Percentiles rank a stretch among this genome's conserved stretches.
Evolutionary conservation across 2,113 vertebrate genomes (phyloP).

Genomic region (Scytalopus superciliaris): DNA sequence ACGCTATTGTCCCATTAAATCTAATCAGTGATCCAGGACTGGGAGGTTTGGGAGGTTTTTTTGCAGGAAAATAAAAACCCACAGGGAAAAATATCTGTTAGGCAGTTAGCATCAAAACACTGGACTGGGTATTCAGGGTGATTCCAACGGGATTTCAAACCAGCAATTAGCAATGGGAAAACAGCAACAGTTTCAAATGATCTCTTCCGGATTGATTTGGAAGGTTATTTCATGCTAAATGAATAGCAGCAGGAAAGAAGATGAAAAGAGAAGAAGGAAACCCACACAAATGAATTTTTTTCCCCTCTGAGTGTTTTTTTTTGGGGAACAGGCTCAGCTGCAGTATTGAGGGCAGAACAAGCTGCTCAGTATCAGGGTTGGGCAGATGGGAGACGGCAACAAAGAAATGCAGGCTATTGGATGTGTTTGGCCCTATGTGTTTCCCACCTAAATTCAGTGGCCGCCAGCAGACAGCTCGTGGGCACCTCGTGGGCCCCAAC

Average conservation of each 20-base stretch:
- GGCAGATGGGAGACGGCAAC: not conserved
- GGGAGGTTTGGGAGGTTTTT: not conserved
- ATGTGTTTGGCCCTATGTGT: not conserved
- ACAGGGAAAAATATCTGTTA: not conserved
- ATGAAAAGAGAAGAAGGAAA: conserved; percentile 1
- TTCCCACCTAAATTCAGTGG: not conserved
- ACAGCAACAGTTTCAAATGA: conserved; percentile 5
- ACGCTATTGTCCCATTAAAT: not conserved
- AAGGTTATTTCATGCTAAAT: conserved; percentile 54
- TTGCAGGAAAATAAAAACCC: not conserved
- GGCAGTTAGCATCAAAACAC: not conserved
- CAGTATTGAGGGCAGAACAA: not conserved
- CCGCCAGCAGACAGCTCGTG: not conserved
- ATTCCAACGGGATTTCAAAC: not conserved
- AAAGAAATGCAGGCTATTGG: not conserved
- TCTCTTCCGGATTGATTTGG: conserved; percentile 46
- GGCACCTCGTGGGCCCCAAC: not conserved
- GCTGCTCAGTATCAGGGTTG: not conserved
- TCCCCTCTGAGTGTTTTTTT: not conserved
- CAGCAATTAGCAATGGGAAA: conserved; percentile 34
- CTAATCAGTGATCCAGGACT: not conserved
- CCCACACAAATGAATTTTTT: not conserved
- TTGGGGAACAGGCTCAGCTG: not conserved
- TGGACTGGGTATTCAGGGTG: not conserved
- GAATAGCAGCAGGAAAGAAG: conserved; percentile 50